These are phyloP conservation scores for Carassius gibelio DNA, from an alignment of 2,113 vertebrate genomes.

Conservation along the genomic window DNA sequence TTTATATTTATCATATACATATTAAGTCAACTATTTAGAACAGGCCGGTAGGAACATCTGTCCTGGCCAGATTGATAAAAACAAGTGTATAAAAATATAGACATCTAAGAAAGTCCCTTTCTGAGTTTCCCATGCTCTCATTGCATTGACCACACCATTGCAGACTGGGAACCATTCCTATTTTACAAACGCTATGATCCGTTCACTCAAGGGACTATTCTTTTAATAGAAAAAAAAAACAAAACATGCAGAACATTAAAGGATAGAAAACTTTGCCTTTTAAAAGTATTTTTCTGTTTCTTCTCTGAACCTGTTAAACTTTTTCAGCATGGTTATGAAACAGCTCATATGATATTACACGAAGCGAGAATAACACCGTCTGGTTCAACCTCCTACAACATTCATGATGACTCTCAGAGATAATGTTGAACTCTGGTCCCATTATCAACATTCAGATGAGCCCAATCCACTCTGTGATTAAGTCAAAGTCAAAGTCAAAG, in stretches of 20 bases:
- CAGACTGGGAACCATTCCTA: neutral
- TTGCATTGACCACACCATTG: neutral
- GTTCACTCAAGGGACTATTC: neutral
- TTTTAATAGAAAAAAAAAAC: neutral
- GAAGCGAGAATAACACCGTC: neutral
- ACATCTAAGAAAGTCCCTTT: conserved; percentile 3
- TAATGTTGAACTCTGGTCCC: neutral
- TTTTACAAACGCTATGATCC: neutral
- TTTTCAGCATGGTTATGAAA: neutral
- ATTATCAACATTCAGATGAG: conserved; percentile 6
- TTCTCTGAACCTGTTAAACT: neutral
- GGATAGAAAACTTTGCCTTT: neutral
- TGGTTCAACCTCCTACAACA: neutral
- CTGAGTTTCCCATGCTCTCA: conserved; percentile 33
- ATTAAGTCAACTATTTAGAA: neutral
- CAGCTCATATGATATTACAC: neutral
- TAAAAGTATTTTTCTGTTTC: neutral
- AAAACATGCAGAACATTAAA: neutral
- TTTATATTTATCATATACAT: neutral
- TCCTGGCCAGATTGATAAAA: neutral
- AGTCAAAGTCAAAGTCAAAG: too few species aligned
- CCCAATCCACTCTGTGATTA: too few species aligned
- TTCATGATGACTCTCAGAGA: neutral
- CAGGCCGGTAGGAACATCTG: neutral
- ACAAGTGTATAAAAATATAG: neutral